Evolutionary conservation across 2,797 vertebrate genomes (phyloP).

Genomic region (Clarias fuscus): DNA sequence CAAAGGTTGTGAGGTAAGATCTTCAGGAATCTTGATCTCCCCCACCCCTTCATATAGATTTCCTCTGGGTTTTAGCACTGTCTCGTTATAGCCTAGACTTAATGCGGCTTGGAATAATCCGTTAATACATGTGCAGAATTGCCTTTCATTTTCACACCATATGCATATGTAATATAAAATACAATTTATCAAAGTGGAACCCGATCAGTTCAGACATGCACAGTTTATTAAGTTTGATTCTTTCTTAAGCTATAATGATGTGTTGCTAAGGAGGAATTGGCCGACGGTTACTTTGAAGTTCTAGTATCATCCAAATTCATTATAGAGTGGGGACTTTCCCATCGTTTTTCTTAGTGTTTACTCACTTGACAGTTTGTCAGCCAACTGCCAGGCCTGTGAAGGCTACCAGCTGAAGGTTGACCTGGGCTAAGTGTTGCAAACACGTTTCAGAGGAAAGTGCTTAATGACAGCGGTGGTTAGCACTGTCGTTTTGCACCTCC

Average conservation of each 20-base stretch:
- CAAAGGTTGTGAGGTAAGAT: slow-evolving; percentile 94
- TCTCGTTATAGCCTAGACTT: not conserved
- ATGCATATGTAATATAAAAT: not conserved
- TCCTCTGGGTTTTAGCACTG: not conserved
- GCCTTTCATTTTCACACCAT: not conserved
- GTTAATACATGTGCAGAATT: not conserved
- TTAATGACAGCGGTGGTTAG: no score
- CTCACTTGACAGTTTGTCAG: not conserved
- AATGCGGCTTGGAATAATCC: not conserved
- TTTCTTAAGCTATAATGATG: not conserved
- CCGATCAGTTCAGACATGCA: not conserved
- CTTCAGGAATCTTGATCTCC: not conserved
- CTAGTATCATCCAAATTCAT: not conserved
- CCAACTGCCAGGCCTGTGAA: not conserved
- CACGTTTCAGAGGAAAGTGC: not conserved
- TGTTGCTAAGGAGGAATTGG: not conserved
- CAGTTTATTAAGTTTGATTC: not conserved
- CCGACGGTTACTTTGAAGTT: not conserved
- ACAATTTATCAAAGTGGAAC: not conserved
- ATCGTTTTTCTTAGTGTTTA: not conserved
- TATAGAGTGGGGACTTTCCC: not conserved
- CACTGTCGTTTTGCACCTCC: no score
- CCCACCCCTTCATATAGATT: not conserved
- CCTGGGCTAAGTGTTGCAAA: not conserved
- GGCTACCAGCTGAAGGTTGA: not conserved